phyloP scores from a whole-genome alignment of 2,113 vertebrate genomes.

The Poecile atricapillus region DNA sequence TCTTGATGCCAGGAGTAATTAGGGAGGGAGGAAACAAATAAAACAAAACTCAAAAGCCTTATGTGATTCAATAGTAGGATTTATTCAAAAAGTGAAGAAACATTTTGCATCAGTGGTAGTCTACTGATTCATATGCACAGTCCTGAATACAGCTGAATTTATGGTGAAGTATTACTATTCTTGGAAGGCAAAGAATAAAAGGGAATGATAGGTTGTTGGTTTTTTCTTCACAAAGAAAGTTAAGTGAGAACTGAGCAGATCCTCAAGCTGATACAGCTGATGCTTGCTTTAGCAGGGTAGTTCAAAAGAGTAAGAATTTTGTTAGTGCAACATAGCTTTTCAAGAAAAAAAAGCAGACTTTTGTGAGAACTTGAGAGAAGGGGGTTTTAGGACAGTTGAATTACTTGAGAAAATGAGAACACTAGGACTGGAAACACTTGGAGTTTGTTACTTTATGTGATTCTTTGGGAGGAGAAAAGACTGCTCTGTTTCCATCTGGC shows the following conservation, averaged over 20 bases:
- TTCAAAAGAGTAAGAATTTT: background rate
- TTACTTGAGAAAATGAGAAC: background rate
- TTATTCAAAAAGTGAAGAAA: background rate
- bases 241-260: conserved; percentile 10
- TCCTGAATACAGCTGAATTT: background rate
- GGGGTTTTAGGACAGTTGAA: background rate
- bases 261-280: background rate
- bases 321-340: background rate
- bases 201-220: background rate
- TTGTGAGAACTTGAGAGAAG: background rate
- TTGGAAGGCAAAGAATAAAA: conserved; percentile 39
- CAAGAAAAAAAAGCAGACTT: background rate
- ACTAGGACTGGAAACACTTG: background rate
- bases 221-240: background rate
- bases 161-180: background rate
- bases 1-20: background rate
- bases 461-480: background rate
- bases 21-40: too few relatives aligned
- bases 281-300: background rate
- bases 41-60: background rate
- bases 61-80: background rate
- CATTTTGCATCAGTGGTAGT: conserved; percentile 40
- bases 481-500: background rate
- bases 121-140: conserved; percentile 24
- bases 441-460: background rate